These are phyloP conservation scores for Wiebesia pumilae DNA, from an alignment of 1,140 invertebrate genomes.

Conservation along the genomic window DNA sequence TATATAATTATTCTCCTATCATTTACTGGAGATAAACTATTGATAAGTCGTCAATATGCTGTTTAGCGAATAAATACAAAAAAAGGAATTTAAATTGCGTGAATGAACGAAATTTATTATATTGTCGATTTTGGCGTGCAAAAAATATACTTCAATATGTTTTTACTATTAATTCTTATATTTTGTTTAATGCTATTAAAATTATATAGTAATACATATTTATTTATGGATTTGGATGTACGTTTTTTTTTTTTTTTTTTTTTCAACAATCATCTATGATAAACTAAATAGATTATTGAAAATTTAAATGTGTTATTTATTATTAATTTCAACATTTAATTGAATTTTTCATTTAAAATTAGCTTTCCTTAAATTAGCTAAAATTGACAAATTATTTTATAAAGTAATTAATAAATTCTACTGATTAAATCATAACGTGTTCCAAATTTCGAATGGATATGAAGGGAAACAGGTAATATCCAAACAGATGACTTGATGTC, in stretches of 20 bases:
- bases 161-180: slow-evolving; percentile 51
- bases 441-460: too few species aligned
- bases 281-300: neutral
- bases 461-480: too few species aligned
- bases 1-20: slow-evolving; percentile 44
- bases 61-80: slow-evolving; percentile 34
- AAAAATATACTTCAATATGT: slow-evolving; percentile 47
- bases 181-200: slow-evolving; percentile 52
- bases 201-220: slow-evolving; percentile 22
- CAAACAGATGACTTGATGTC: too few species aligned
- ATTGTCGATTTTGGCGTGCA: slow-evolving; percentile 8
- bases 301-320: neutral
- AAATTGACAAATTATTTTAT: too few species aligned
- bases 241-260: too few species aligned
- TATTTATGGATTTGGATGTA: neutral
- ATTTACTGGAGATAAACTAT: slow-evolving; percentile 3
- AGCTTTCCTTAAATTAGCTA: neutral
- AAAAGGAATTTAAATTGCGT: slow-evolving; percentile 34
- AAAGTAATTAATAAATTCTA: too few species aligned
- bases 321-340: neutral
- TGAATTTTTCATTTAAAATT: neutral
- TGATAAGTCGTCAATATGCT: slow-evolving; percentile 25
- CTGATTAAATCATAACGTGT: too few species aligned
- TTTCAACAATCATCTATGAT: neutral
- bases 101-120: slow-evolving; percentile 49